Evolutionary conservation across 2,797 vertebrate genomes (phyloP).

Genomic region (Choloepus didactylus): DNA sequence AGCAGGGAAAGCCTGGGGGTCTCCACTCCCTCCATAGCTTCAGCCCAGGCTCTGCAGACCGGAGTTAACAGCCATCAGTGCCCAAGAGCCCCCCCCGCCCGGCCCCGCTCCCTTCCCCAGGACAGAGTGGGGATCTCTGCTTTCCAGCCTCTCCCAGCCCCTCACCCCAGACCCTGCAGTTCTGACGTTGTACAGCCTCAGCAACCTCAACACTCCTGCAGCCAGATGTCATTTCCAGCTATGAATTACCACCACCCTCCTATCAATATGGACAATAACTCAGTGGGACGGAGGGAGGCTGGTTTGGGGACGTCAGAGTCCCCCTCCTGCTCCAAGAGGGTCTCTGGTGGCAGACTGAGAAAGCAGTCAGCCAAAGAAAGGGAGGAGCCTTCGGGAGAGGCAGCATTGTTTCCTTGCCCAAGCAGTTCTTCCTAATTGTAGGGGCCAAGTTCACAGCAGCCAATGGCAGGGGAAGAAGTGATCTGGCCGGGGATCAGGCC

Average conservation of each 20-base stretch:
- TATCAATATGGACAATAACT: not conserved
- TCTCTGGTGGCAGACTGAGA: not conserved
- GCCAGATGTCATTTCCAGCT: not conserved
- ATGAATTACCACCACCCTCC: fast-evolving
- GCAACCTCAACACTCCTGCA: not conserved
- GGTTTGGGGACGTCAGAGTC: too few relatives aligned
- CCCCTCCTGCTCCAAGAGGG: not conserved
- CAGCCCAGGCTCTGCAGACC: not conserved
- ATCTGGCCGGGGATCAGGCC: not conserved
- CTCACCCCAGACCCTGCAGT: not conserved
- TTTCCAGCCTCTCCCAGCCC: not conserved
- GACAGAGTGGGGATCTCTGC: not conserved
- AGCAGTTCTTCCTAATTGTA: not conserved
- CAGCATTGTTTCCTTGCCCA: not conserved
- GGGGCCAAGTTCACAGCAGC: not conserved
- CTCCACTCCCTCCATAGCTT: not conserved
- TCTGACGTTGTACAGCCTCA: not conserved
- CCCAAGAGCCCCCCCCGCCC: not conserved
- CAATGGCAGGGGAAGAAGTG: not conserved
- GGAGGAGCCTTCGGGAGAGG: not conserved
- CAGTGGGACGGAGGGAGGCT: fast-evolving
- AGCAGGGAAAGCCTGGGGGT: not conserved
- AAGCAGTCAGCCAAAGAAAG: not conserved
- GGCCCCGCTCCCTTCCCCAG: not conserved
- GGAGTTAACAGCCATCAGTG: not conserved